A percentile compares a stretch with the other conserved stretches of the same genome.
Conservation (phyloP, 2,888 invertebrate genomes). For the Lapara coniferarum region DNA sequence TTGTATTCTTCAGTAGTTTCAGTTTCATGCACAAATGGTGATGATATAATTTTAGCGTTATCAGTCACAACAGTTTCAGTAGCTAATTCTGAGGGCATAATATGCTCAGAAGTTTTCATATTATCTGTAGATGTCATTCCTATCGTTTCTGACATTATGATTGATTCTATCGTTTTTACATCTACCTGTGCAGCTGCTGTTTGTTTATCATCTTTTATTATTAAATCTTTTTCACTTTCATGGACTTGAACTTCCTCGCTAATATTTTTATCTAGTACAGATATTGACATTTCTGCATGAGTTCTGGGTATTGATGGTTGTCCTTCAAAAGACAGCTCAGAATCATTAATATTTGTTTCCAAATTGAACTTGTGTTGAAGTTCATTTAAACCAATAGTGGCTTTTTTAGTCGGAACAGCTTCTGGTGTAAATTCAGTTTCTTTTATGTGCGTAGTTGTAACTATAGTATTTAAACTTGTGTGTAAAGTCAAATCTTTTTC, state of each 20-base stretch:
- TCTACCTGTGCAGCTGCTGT: conserved; percentile 82
- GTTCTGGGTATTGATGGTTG: conserved; percentile 66
- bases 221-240: conserved; percentile 86
- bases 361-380: conserved; percentile 84
- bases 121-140: conserved; percentile 65
- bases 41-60: conserved; percentile 85
- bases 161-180: conserved; percentile 83
- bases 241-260: conserved; percentile 84
- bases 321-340: conserved; percentile 79
- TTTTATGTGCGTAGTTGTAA: conserved; percentile 86
- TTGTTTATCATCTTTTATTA: conserved; percentile 76
- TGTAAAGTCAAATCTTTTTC: conserved; percentile 66
- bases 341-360: conserved; percentile 85
- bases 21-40: conserved; percentile 86
- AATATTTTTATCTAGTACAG: conserved; percentile 83
- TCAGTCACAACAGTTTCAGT: conserved; percentile 79
- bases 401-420: conserved; percentile 77
- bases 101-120: conserved; percentile 13
- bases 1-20: conserved; percentile 74
- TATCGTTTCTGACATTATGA: conserved; percentile 83
- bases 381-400: conserved; percentile 84
- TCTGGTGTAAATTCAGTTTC: conserved; percentile 83
- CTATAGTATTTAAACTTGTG: conserved; percentile 83
- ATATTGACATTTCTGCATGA: conserved; percentile 76
- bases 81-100: conserved; percentile 67